Evolutionary conservation across 2,888 invertebrate species (phyloP).

Genomic region (Choreutis nemorana): DNA sequence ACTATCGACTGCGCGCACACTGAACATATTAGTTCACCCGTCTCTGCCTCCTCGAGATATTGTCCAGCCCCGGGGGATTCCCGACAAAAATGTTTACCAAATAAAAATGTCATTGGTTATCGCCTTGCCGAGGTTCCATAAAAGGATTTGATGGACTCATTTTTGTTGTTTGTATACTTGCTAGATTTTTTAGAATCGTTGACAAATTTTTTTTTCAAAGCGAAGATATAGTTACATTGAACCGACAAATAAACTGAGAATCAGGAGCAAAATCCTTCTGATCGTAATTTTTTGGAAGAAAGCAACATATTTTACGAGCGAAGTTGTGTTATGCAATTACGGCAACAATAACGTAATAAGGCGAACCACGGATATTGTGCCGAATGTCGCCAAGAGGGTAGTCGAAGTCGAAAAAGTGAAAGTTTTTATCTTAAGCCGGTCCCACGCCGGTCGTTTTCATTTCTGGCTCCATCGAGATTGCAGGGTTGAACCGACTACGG

Average conservation of each 20-base stretch:
- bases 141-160: too few species aligned
- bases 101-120: slow-evolving; percentile 32
- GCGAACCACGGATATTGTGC: slow-evolving; percentile 40
- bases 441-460: slow-evolving; percentile 52
- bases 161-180: too few species aligned
- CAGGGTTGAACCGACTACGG: slow-evolving; percentile 28
- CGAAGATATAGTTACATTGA: too few species aligned
- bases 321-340: slow-evolving; percentile 44
- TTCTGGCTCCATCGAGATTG: slow-evolving; percentile 39
- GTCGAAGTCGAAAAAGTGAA: slow-evolving; percentile 56
- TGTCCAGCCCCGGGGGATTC: slow-evolving; percentile 43
- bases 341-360: slow-evolving; percentile 48
- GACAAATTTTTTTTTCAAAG: too few species aligned
- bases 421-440: slow-evolving; percentile 54
- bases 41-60: slow-evolving; percentile 55
- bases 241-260: too few species aligned
- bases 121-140: too few species aligned
- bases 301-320: too few species aligned
- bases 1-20: slow-evolving; percentile 55
- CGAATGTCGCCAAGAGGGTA: slow-evolving; percentile 38
- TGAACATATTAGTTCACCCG: slow-evolving; percentile 56
- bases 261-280: too few species aligned
- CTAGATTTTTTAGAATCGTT: too few species aligned
- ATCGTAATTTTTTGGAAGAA: too few species aligned
- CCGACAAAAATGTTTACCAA: too few species aligned